Conservation (phyloP, 2,113 vertebrate genomes). For the Lycocorax pyrrhopterus region DNA sequence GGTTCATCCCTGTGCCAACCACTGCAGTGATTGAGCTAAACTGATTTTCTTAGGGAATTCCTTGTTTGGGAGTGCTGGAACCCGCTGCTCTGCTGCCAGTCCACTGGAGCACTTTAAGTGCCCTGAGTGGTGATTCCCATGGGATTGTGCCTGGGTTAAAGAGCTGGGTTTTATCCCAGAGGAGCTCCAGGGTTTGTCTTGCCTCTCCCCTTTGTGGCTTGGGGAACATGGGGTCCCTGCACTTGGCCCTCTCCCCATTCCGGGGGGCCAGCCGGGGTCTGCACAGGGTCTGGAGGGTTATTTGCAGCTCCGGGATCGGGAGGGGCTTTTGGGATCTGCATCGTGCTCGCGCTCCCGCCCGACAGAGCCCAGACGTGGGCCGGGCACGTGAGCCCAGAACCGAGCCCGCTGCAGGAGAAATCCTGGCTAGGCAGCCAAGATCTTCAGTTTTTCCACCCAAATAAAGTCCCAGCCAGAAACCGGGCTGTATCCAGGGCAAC, state of each 20-base stretch:
- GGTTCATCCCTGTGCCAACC: neutral
- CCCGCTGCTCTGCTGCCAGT: neutral
- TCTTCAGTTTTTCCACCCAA: neutral
- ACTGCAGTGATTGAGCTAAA: neutral
- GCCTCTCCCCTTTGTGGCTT: neutral
- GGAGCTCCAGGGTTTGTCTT: neutral
- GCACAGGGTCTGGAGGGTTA: neutral
- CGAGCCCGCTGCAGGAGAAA: neutral
- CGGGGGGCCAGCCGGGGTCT: neutral
- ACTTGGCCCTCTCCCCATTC: fast-evolving
- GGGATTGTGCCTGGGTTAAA: neutral
- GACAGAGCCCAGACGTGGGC: neutral
- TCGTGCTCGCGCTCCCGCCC: neutral
- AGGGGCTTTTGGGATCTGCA: neutral
- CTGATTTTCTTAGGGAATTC: neutral
- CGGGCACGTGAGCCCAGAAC: neutral
- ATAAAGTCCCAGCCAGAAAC: neutral
- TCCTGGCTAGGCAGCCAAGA: neutral
- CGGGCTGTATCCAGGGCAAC: neutral
- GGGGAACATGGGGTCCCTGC: fast-evolving
- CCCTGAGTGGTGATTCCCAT: fast-evolving
- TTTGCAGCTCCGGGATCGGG: fast-evolving
- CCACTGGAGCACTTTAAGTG: fast-evolving
- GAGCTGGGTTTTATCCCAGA: neutral
- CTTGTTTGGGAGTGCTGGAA: neutral